Conservation (phyloP, 35 echinoderm and acorn worm species). For the Amphiura filiformis region DNA sequence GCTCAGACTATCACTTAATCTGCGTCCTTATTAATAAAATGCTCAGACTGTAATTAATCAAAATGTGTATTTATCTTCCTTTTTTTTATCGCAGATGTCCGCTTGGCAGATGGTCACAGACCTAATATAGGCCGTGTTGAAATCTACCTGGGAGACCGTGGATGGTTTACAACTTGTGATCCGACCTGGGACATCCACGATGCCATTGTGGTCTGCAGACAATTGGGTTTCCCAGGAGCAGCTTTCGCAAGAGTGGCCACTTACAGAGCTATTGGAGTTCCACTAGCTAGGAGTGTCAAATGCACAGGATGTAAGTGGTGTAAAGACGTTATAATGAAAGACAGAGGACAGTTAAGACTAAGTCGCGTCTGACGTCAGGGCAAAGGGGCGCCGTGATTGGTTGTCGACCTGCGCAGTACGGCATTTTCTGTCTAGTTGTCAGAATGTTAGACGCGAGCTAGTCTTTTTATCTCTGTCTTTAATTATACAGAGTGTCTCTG, state of each 20-base stretch:
- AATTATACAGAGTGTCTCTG: too few species aligned
- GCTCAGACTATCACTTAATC: too few species aligned
- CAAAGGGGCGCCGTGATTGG: too few species aligned
- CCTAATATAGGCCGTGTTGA: constrained; percentile 73
- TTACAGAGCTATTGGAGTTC: constrained; percentile 27
- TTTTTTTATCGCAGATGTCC: constrained; percentile 48
- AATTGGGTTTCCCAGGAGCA: constrained; percentile 75
- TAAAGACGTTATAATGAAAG: too few species aligned
- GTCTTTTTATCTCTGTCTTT: too few species aligned
- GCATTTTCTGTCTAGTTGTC: too few species aligned
- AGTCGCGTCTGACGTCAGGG: too few species aligned
- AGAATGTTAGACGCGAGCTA: too few species aligned
- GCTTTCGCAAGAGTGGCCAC: constrained; percentile 31
- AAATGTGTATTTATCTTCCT: background rate
- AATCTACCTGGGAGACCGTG: constrained; percentile 57
- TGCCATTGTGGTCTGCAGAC: constrained; percentile 68
- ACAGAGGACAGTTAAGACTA: too few species aligned
- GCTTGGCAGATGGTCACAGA: constrained; percentile 43
- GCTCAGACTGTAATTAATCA: too few species aligned
- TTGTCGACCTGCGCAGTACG: too few species aligned
- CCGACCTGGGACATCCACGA: constrained; percentile 66
- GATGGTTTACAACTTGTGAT: constrained; percentile 78
- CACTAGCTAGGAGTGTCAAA: constrained; percentile 42
- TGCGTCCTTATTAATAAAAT: too few species aligned
- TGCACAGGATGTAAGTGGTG: constrained; percentile 71